Percentiles rank a stretch among this genome's conserved stretches.
Conservation (phyloP, 1,140 invertebrate species). For the Brachionus plicatilis region DNA sequence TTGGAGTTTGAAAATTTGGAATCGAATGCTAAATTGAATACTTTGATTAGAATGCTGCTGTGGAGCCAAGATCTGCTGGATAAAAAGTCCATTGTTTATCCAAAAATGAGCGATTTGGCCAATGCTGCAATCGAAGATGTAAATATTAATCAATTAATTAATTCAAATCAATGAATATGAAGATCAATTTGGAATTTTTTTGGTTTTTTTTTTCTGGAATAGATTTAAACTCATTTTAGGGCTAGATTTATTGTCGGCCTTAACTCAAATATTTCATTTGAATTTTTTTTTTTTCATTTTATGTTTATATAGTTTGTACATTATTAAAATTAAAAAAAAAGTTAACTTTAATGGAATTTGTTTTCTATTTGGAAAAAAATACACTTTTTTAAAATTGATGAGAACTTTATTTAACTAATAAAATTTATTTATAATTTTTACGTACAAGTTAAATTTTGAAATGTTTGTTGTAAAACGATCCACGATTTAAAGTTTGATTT, state of each 20-base stretch:
- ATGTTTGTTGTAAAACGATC: neutral
- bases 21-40: conserved; percentile 76
- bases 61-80: conserved; percentile 93
- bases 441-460: too few species aligned
- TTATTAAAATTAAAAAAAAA: neutral
- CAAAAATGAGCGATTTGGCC: conserved; percentile 81
- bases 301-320: neutral
- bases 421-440: conserved; percentile 11
- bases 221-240: neutral
- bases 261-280: neutral
- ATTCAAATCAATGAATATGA: conserved; percentile 29
- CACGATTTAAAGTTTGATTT: too few species aligned
- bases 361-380: neutral
- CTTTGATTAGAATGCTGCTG: conserved; percentile 80
- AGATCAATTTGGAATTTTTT: neutral
- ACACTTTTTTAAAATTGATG: neutral
- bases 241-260: neutral
- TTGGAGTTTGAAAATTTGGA: conserved; percentile 83
- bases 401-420: neutral
- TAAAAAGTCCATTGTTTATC: conserved; percentile 82
- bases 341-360: neutral
- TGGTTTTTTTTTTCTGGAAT: too few species aligned
- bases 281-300: conserved; percentile 11
- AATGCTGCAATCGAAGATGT: conserved; percentile 63
- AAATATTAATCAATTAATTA: conserved; percentile 36